Conservation (phyloP, 2,113 vertebrate genomes). For the Malaclemys terrapin region DNA sequence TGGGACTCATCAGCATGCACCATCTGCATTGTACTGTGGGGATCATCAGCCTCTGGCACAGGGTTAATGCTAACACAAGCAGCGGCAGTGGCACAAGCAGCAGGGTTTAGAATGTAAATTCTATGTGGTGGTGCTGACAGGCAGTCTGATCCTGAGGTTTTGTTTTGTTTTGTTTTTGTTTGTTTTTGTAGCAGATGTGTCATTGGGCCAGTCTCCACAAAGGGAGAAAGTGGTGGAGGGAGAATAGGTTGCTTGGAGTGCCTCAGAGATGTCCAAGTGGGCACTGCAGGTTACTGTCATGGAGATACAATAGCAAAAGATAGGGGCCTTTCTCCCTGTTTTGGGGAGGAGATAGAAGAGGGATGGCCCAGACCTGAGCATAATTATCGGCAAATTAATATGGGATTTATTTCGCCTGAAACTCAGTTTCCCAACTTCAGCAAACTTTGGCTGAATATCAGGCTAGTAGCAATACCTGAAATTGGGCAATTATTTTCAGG, state of each 20-base stretch:
- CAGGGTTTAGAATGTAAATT: conserved; percentile 30
- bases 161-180: background rate
- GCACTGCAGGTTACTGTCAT: background rate
- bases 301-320: background rate
- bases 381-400: background rate
- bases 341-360: background rate
- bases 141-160: background rate
- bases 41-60: background rate
- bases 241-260: background rate
- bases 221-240: background rate
- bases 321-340: background rate
- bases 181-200: background rate
- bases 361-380: fast-evolving
- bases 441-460: no score
- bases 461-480: background rate
- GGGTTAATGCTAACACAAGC: background rate
- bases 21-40: background rate
- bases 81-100: background rate
- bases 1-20: background rate
- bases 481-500: fast-evolving
- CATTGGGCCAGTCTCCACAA: background rate
- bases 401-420: no score
- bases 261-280: background rate
- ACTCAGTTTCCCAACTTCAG: no score
- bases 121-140: background rate